Conservation (phyloP, 2,888 invertebrate genomes). For the Agrotis ipsilon region DNA sequence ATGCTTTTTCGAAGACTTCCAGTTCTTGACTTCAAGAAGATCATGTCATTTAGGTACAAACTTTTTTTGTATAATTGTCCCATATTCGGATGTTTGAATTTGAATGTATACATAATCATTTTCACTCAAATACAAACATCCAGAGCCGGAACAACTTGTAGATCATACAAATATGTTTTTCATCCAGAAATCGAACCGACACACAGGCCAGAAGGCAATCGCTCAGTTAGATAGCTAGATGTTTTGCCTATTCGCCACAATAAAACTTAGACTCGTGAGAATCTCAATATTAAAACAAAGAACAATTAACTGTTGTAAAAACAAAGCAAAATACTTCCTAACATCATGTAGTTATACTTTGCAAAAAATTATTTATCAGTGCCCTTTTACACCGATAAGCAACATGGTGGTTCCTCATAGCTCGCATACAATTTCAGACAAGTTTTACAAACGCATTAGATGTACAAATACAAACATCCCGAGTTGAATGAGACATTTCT, state of each 20-base stretch:
- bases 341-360: neutral
- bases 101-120: too few species aligned
- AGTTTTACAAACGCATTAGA: constrained; percentile 21
- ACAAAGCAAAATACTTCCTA: constrained; percentile 6
- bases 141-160: too few species aligned
- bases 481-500: constrained; percentile 8
- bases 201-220: too few species aligned
- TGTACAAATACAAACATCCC: constrained; percentile 23
- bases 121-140: too few species aligned
- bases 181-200: too few species aligned
- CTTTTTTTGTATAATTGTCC: too few species aligned
- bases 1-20: too few species aligned
- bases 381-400: neutral
- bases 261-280: constrained; percentile 18
- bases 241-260: neutral
- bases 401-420: constrained; percentile 2
- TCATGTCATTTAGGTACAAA: too few species aligned
- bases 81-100: too few species aligned
- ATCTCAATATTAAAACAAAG: constrained; percentile 3
- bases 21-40: too few species aligned
- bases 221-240: too few species aligned
- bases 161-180: too few species aligned
- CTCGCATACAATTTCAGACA: neutral
- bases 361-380: constrained; percentile 1
- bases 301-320: neutral